A percentile compares a stretch with the other conserved stretches of the same genome.
phyloP scores from a whole-genome alignment of 1,140 invertebrate genomes.

The Heliothis subflexa region DNA sequence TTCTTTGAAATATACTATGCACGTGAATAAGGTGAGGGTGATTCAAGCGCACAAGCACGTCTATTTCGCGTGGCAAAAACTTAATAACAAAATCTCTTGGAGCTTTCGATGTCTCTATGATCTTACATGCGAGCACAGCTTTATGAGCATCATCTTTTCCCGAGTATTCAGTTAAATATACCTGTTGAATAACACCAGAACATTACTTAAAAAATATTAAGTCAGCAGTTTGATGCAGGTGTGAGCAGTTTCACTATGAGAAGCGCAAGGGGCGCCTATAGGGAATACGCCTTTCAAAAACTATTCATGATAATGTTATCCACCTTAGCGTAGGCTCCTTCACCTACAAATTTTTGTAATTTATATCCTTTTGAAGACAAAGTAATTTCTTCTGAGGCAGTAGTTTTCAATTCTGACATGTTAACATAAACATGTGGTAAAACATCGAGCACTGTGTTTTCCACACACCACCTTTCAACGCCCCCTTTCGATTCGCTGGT shows the following conservation, averaged over 20 bases:
- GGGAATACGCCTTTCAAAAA: not conserved
- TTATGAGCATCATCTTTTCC: constrained; percentile 75
- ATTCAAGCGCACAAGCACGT: constrained; percentile 89
- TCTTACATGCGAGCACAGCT: constrained; percentile 88
- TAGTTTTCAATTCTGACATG: constrained; percentile 82
- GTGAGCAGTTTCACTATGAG: no score
- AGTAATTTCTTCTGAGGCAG: constrained; percentile 87
- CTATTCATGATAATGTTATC: not conserved
- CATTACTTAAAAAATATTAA: constrained; percentile 4
- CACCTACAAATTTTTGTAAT: constrained; percentile 87
- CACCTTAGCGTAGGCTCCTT: constrained; percentile 90
- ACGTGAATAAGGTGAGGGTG: constrained; percentile 91
- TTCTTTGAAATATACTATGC: constrained; percentile 90
- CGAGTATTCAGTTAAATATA: constrained; percentile 87
- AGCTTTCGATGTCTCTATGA: constrained; percentile 90
- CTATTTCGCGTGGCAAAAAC: constrained; percentile 92
- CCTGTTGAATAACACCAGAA: constrained; percentile 70
- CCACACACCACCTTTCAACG: constrained; percentile 48
- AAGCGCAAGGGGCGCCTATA: not conserved
- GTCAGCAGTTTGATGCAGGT: not conserved
- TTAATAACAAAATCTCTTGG: constrained; percentile 91
- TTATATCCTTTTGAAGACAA: constrained; percentile 87
- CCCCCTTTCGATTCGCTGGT: constrained; percentile 49
- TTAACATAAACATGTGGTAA: constrained; percentile 63
- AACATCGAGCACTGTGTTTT: constrained; percentile 56